phyloP scores from a whole-genome alignment of 2,888 invertebrate species.

The Melangyna quadrimaculata region DNA sequence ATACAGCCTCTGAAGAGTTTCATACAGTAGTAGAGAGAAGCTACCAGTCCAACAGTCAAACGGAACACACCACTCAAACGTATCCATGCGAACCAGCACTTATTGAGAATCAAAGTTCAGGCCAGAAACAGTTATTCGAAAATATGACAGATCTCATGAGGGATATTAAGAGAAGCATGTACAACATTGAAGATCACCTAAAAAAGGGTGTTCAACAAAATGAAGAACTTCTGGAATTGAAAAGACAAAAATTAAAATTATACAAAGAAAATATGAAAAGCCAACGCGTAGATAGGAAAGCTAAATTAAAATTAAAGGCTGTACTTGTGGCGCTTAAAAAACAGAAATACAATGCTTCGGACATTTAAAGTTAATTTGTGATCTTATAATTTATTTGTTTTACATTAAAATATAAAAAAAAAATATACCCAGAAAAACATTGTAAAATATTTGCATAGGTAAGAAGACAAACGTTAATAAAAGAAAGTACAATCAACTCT shows the following conservation, averaged over 20 bases:
- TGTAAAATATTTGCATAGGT: too few relatives aligned
- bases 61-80: background rate
- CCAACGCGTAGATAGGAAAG: background rate
- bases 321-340: background rate
- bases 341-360: background rate
- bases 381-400: too few relatives aligned
- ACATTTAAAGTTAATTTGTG: background rate
- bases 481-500: too few relatives aligned
- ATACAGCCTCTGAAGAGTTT: background rate
- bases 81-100: background rate
- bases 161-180: conserved; percentile 1
- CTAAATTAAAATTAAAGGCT: background rate
- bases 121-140: background rate
- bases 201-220: background rate
- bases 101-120: background rate
- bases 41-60: background rate
- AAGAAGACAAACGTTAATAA: too few relatives aligned
- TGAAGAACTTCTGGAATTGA: background rate
- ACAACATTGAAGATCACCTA: background rate
- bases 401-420: too few relatives aligned
- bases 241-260: background rate
- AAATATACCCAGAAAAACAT: too few relatives aligned
- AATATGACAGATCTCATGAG: background rate
- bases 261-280: background rate
- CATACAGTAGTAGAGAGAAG: too few relatives aligned